A percentile compares a stretch with the other conserved stretches of the same genome.
phyloP scores from a whole-genome alignment of 2,888 invertebrate genomes.

The Nephrotoma guestfalica region DNA sequence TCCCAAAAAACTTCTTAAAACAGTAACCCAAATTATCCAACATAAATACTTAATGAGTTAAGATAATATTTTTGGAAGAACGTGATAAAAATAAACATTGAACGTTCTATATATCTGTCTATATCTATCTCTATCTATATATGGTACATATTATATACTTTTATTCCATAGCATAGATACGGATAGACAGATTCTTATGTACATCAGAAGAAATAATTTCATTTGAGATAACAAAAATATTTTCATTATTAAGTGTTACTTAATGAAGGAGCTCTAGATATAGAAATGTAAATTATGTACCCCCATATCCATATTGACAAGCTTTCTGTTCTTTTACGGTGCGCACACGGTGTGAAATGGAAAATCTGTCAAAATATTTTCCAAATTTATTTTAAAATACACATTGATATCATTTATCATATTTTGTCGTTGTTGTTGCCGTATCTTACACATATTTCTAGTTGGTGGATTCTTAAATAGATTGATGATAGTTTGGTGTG shows the following conservation, averaged over 20 bases:
- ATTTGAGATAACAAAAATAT: not conserved
- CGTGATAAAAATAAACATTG: not conserved
- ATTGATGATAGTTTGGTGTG: not conserved
- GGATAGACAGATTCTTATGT: no score
- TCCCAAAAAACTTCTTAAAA: not conserved
- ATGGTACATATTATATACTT: no score
- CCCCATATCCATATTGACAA: not conserved
- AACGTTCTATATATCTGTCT: not conserved
- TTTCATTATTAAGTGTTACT: not conserved
- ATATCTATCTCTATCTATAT: not conserved
- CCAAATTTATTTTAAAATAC: not conserved
- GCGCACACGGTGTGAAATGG: not conserved
- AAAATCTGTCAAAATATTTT: not conserved
- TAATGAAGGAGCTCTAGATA: not conserved
- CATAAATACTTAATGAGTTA: not conserved
- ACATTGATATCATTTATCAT: not conserved
- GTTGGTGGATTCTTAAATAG: not conserved
- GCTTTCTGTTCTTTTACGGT: not conserved
- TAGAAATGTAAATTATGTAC: not conserved
- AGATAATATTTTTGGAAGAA: not conserved
- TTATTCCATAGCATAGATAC: no score
- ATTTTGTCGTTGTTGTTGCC: not conserved
- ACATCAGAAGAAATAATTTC: not conserved
- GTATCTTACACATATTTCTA: not conserved
- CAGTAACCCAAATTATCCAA: not conserved